Conservation (phyloP, 2,797 vertebrate genomes). For the Phrynocephalus guinanensis region DNA sequence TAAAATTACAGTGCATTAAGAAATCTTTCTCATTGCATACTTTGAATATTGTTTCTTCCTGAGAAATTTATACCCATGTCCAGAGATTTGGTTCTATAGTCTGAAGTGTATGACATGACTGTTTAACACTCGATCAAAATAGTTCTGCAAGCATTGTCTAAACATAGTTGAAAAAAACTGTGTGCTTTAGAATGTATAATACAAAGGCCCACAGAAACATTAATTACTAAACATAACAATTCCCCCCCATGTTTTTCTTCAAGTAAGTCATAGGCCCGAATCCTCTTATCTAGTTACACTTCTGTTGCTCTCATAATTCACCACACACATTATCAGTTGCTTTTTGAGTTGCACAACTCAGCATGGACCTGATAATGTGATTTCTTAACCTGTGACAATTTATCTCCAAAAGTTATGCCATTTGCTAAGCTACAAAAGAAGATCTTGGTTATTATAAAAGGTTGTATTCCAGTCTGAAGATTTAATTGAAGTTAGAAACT, state of each 20-base stretch:
- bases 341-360: too few relatives aligned
- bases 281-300: too few relatives aligned
- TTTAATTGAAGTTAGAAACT: conserved; percentile 63
- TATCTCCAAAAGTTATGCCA: too few relatives aligned
- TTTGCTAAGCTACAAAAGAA: too few relatives aligned
- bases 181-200: conserved; percentile 51
- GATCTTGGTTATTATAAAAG: conserved; percentile 41
- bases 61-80: conserved; percentile 43
- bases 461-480: conserved; percentile 52
- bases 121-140: conserved; percentile 60
- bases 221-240: conserved; percentile 48
- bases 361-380: not conserved
- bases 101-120: conserved; percentile 61
- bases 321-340: too few relatives aligned
- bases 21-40: conserved; percentile 73
- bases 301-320: too few relatives aligned
- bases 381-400: not conserved
- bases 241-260: conserved; percentile 62
- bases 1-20: conserved; percentile 70
- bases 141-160: conserved; percentile 40
- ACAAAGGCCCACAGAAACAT: conserved; percentile 49
- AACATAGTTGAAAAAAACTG: conserved; percentile 1
- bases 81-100: conserved; percentile 55
- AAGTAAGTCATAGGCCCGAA: conserved; percentile 31
- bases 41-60: conserved; percentile 57